Conservation (phyloP, 2,888 invertebrate species). For the Hipparchia semele region DNA sequence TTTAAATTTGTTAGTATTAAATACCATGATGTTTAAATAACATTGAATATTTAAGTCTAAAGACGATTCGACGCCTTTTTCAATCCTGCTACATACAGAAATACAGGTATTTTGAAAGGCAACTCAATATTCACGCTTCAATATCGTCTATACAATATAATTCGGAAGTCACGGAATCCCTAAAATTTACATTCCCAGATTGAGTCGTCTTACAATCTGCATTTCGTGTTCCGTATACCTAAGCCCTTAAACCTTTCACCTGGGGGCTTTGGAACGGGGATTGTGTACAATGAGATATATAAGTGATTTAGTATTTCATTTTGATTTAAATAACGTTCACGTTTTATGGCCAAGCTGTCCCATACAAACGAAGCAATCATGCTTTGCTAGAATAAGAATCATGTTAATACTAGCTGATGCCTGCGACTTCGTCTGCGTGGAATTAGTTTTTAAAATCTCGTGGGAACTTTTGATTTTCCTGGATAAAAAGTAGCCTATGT, state of each 20-base stretch:
- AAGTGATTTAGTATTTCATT: neutral
- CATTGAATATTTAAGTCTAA: neutral
- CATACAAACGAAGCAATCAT: too few species aligned
- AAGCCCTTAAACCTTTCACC: constrained; percentile 41
- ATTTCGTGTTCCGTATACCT: constrained; percentile 39
- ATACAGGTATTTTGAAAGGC: constrained; percentile 28
- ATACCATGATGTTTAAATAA: too few species aligned
- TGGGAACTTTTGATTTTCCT: too few species aligned
- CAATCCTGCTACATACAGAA: neutral
- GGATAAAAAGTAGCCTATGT: too few species aligned
- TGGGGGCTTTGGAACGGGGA: constrained; percentile 25
- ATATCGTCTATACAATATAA: constrained; percentile 41
- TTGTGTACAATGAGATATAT: constrained; percentile 25
- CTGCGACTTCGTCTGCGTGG: too few species aligned
- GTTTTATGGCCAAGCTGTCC: neutral
- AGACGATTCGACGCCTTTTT: neutral
- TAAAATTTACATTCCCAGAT: constrained; percentile 53
- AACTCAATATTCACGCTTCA: constrained; percentile 42
- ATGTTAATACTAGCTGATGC: too few species aligned
- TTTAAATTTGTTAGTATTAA: too few species aligned
- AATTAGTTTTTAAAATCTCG: too few species aligned
- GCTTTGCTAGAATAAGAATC: too few species aligned
- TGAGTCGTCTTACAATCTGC: constrained; percentile 42
- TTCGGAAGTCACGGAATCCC: constrained; percentile 44
- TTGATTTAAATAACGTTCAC: neutral